Conservation (phyloP, 2,888 invertebrate species). For the Erpobdella octoculata region DNA sequence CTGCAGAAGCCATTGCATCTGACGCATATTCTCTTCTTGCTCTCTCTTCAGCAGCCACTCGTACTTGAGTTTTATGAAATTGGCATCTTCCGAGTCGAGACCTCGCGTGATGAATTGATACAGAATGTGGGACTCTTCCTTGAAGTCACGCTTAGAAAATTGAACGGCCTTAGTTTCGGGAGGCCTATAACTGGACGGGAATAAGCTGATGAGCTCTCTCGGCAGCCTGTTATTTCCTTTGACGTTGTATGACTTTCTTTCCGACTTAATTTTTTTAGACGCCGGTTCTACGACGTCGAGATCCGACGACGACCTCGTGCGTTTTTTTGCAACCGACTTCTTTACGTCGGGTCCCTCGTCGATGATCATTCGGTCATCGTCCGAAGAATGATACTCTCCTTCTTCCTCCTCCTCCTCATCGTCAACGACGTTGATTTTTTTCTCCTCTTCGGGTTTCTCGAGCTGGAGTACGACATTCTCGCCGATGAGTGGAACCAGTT, state of each 20-base stretch:
- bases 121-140: conserved; percentile 11
- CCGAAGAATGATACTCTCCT: conserved; percentile 18
- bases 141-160: conserved; percentile 12
- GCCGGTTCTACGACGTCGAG: background rate
- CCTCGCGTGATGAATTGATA: conserved; percentile 15
- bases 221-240: too few species aligned
- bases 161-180: background rate
- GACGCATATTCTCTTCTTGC: background rate
- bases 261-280: background rate
- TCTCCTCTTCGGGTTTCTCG: background rate
- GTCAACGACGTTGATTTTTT: conserved; percentile 7
- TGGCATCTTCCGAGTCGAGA: conserved; percentile 26
- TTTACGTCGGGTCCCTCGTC: conserved; percentile 7
- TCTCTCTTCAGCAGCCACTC: conserved; percentile 1
- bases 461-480: background rate
- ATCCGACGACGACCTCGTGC: conserved; percentile 4
- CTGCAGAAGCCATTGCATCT: conserved; percentile 5
- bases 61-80: conserved; percentile 15
- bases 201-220: conserved; percentile 28
- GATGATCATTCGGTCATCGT: conserved; percentile 7
- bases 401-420: conserved; percentile 22
- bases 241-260: background rate
- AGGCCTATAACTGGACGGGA: conserved; percentile 1
- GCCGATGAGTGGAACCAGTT: conserved; percentile 12
- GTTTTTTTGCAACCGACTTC: background rate